Percentiles rank a stretch among this genome's conserved stretches.
Evolutionary conservation across 2,113 vertebrate genomes (phyloP).

Genomic region (Lontra canadensis): DNA sequence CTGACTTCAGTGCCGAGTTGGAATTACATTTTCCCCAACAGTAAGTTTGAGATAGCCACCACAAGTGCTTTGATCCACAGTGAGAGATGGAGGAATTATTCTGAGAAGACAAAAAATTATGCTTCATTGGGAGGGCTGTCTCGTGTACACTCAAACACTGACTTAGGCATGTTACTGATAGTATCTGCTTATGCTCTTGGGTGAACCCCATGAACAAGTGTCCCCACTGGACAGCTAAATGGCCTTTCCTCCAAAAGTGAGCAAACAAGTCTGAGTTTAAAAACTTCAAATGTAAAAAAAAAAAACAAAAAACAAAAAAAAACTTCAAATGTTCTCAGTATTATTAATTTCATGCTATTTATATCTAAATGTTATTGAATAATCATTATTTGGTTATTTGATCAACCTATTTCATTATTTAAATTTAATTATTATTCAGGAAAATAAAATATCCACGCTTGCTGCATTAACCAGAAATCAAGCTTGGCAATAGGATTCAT

Average conservation of each 20-base stretch:
- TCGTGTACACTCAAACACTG: neutral
- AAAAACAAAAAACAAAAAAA: too few relatives aligned
- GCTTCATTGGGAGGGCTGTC: neutral
- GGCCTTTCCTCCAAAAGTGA: neutral
- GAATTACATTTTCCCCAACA: neutral
- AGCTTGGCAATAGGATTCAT: slow-evolving; percentile 78
- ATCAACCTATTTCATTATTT: neutral
- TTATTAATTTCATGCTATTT: neutral
- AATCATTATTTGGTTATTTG: neutral
- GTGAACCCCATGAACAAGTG: neutral
- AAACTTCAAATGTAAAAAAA: neutral
- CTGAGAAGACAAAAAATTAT: neutral
- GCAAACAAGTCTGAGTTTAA: slow-evolving; percentile 27
- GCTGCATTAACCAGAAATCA: slow-evolving; percentile 29
- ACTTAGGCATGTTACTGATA: neutral
- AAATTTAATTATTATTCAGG: neutral
- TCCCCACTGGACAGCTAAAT: neutral
- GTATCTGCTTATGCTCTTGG: neutral
- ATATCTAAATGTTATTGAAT: neutral
- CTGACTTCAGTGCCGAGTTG: neutral
- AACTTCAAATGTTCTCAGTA: neutral
- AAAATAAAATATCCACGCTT: neutral
- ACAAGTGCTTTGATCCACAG: neutral
- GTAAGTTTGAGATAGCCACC: neutral
- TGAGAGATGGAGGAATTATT: neutral